These are phyloP conservation scores for Pemphigus obesinymphae DNA, from an alignment of 1,140 invertebrate genomes.

Conservation along the genomic window DNA sequence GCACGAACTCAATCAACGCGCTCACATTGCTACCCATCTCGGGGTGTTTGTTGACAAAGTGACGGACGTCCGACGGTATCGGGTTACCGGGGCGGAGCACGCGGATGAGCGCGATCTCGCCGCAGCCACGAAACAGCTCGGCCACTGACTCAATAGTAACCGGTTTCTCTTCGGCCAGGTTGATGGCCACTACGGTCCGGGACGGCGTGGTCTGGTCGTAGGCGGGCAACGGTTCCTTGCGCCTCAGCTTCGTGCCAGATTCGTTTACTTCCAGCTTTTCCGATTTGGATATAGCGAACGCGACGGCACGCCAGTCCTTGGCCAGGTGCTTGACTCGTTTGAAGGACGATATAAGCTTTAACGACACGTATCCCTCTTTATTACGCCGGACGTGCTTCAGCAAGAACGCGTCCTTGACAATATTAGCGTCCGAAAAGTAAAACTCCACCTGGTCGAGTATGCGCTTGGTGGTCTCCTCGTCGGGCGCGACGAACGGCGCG, in stretches of 20 bases:
- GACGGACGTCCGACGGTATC: slow-evolving; percentile 79
- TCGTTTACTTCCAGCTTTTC: slow-evolving; percentile 84
- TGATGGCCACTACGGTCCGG: slow-evolving; percentile 80
- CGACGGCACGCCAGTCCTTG: slow-evolving; percentile 88
- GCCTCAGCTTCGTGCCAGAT: slow-evolving; percentile 80
- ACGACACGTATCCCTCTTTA: slow-evolving; percentile 89
- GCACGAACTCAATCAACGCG: slow-evolving; percentile 83
- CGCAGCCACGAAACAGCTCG: slow-evolving; percentile 78
- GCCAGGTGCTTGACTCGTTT: slow-evolving; percentile 88
- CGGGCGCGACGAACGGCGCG: slow-evolving; percentile 54
- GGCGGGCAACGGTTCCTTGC: slow-evolving; percentile 76
- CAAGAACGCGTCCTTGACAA: slow-evolving; percentile 90
- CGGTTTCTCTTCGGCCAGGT: slow-evolving; percentile 75
- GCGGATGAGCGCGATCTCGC: slow-evolving; percentile 80
- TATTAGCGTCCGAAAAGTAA: slow-evolving; percentile 91
- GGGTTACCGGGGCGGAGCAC: slow-evolving; percentile 80
- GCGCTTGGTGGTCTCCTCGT: slow-evolving; percentile 67
- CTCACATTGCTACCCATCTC: slow-evolving; percentile 76
- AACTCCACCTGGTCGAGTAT: slow-evolving; percentile 84
- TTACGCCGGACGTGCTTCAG: slow-evolving; percentile 90
- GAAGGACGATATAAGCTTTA: slow-evolving; percentile 90
- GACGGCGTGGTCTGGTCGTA: slow-evolving; percentile 88
- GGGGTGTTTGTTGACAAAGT: slow-evolving; percentile 85
- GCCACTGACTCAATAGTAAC: slow-evolving; percentile 77
- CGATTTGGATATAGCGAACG: slow-evolving; percentile 71